Base-by-base conservation (phyloP, 1,140 invertebrate genomes). In the Lutraria rhynchaena region DNA sequence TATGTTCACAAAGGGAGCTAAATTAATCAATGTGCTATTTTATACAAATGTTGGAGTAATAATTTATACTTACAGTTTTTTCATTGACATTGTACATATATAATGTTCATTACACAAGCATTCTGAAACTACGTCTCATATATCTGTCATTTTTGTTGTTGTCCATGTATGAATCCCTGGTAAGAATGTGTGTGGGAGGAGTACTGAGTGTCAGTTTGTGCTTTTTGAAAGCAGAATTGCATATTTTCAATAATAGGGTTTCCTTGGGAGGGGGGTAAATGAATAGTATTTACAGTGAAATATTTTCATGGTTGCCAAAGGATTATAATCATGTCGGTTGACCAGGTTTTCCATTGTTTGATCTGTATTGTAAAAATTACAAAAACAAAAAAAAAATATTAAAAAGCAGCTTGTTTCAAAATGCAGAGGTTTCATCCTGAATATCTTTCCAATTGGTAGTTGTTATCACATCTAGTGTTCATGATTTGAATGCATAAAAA, bases 171-270 rank as follows among this genome's bases (percentile, higher is more conserved):
- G 58, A 27, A 11, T 22, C n/a, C 27, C 4, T 27, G 4, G 58
- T 5, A 9, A 27, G 17, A 15, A 19, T 61, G 58, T 61, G 9
- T 4, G 27, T 61, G 17, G 5, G 24, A 17, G 27, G 35, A 19
- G n/a, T 78, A 37, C 44, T 73, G 55, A 51, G 51, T 44, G 35
- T 65, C 51, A 22, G 53, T 58, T 46, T 76, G 53, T 44, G 63
- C 63, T 67, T 65, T 77, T 73, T 51, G 55, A 74, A 57, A 80
- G 82, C 86, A 86, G 86, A 89, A 87, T 87, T 89, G 87, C 86
- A 89, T 89, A 89, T 89, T 89, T 89, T 86, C 86, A 83, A 29
- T 63, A 15, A 41, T 41, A 15, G 37, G 37, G 37, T 7, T 41
- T 41, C 15, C 15, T 41, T 41, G 37, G 37, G 37, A 41, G 37